Conservation (phyloP, 2,888 invertebrate species). For the Crioceris asparagi region DNA sequence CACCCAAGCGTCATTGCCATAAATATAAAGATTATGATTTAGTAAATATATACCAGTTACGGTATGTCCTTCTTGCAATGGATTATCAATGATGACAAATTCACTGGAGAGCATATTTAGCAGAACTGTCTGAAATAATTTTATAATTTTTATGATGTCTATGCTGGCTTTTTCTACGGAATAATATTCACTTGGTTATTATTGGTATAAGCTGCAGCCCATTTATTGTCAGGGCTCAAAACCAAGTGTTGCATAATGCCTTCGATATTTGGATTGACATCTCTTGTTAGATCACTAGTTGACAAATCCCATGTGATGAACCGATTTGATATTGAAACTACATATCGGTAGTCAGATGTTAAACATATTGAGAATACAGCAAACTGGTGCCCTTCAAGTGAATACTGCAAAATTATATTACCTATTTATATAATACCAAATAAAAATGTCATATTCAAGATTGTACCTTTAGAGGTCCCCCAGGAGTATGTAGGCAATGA, state of each 20-base stretch:
- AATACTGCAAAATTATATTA: slow-evolving; percentile 54
- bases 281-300: slow-evolving; percentile 88
- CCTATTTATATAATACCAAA: not conserved
- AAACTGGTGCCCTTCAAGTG: slow-evolving; percentile 95
- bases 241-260: slow-evolving; percentile 94
- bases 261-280: slow-evolving; percentile 85
- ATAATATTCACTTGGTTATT: slow-evolving; percentile 60
- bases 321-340: slow-evolving; percentile 92
- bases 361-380: slow-evolving; percentile 89
- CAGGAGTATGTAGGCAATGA: slow-evolving; percentile 97
- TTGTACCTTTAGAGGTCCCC: slow-evolving; percentile 84
- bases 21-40: slow-evolving; percentile 64
- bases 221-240: slow-evolving; percentile 89
- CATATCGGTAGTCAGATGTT: slow-evolving; percentile 82
- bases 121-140: slow-evolving; percentile 59
- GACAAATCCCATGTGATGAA: slow-evolving; percentile 96
- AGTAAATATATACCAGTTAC: slow-evolving; percentile 56
- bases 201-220: slow-evolving; percentile 91
- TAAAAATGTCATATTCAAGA: not conserved
- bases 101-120: slow-evolving; percentile 92
- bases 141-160: not conserved
- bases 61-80: slow-evolving; percentile 55
- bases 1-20: slow-evolving; percentile 66
- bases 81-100: slow-evolving; percentile 76
- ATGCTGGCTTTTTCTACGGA: not conserved